Evolutionary conservation across 2,797 vertebrate species (phyloP).

Genomic region (Hypotaenidia okinawae): DNA sequence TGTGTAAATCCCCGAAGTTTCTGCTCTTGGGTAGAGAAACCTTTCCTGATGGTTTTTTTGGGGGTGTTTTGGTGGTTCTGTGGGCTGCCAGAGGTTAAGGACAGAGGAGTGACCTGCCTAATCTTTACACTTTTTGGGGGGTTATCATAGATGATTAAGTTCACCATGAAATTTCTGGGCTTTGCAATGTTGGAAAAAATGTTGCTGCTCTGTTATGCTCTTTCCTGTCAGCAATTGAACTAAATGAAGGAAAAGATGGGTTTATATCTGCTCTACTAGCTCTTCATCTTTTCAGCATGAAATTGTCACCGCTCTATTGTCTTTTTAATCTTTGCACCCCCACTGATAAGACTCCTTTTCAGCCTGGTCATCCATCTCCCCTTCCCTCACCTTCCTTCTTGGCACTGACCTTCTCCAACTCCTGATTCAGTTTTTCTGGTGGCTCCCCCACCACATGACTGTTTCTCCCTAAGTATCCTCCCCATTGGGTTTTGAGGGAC

Average conservation of each 20-base stretch:
- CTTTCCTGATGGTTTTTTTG: background rate
- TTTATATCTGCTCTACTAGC: background rate
- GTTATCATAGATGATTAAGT: background rate
- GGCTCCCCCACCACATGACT: fast-evolving
- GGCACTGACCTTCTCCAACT: background rate
- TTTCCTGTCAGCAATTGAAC: background rate
- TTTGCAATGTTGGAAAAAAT: background rate
- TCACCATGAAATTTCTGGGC: background rate
- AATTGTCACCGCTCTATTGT: background rate
- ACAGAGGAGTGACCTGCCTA: background rate
- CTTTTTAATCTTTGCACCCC: background rate
- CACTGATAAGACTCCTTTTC: background rate
- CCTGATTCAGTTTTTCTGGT: background rate
- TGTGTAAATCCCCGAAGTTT: conserved; percentile 21
- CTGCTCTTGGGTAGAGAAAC: background rate
- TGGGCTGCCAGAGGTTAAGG: background rate
- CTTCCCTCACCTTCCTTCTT: background rate
- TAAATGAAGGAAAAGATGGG: background rate
- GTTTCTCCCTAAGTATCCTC: background rate
- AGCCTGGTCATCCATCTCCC: background rate
- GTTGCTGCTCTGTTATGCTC: background rate
- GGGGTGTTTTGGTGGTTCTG: background rate
- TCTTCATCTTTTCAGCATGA: background rate
- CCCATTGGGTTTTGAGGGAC: fast-evolving
- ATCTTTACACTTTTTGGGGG: background rate